A percentile compares a stretch with the other conserved stretches of the same genome.
Evolutionary conservation across 2,113 vertebrate species (phyloP).

Genomic region (Rhabdornis inornatus): DNA sequence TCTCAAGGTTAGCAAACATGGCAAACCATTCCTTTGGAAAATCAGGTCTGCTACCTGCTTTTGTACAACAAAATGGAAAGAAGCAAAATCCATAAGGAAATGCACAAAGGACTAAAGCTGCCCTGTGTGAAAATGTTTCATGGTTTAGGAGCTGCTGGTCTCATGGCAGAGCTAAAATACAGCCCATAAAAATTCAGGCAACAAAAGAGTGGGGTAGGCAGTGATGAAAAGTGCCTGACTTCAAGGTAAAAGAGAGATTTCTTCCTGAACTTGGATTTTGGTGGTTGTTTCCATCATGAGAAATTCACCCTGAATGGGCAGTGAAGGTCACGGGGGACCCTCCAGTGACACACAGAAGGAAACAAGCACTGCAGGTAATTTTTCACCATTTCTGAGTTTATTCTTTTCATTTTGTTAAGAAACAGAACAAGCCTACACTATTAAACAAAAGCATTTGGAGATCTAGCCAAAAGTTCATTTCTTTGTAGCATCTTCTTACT

Average conservation of each 20-base stretch:
- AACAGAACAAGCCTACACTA: background rate
- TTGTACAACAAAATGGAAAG: background rate
- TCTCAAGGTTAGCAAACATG: background rate
- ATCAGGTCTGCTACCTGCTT: background rate
- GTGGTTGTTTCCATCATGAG: background rate
- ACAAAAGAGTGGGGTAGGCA: background rate
- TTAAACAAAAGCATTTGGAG: background rate
- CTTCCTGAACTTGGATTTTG: background rate
- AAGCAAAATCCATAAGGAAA: background rate
- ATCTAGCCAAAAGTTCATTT: background rate
- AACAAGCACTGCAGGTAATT: background rate
- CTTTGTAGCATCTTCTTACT: background rate
- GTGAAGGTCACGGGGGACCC: fast-evolving
- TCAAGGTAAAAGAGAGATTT: background rate
- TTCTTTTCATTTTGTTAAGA: background rate
- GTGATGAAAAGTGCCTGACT: background rate
- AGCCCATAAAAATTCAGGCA: background rate
- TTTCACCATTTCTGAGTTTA: background rate
- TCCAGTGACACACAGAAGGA: background rate
- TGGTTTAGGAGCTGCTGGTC: background rate
- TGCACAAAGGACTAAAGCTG: background rate
- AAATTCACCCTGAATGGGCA: background rate
- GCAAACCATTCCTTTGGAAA: background rate
- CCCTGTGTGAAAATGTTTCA: background rate
- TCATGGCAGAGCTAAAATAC: background rate